Evolutionary conservation across 1,140 invertebrate species (phyloP).

Genomic region (Geopemphigus sp.): DNA sequence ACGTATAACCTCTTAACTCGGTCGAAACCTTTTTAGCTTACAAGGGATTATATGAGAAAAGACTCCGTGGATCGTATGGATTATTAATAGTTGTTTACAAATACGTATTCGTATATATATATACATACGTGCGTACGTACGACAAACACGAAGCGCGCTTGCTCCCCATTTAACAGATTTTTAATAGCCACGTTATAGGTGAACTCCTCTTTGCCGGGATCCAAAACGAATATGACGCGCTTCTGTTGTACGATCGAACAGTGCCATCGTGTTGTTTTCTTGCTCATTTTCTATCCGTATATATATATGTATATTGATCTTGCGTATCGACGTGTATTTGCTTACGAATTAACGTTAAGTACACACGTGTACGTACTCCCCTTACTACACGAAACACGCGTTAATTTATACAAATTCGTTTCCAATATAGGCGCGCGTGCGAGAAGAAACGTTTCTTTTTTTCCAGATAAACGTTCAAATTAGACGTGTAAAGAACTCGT

Average conservation of each 20-base stretch:
- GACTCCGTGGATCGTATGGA: background rate
- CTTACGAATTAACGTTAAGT: too few species aligned
- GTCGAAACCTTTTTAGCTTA: constrained; percentile 31
- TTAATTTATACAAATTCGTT: background rate
- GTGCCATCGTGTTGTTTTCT: too few species aligned
- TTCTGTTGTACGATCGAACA: too few species aligned
- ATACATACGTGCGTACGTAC: too few species aligned
- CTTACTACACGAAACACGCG: background rate
- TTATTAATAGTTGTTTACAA: constrained; percentile 42
- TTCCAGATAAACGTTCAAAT: too few species aligned
- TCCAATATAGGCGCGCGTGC: background rate
- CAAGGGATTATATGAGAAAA: constrained; percentile 5
- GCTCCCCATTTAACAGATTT: constrained; percentile 27
- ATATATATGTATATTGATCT: too few species aligned
- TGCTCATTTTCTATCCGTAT: too few species aligned
- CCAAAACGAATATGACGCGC: background rate
- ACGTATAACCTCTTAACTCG: background rate
- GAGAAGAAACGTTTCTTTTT: background rate
- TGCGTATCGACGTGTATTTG: too few species aligned
- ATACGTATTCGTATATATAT: background rate
- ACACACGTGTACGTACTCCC: background rate
- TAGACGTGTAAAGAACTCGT: too few species aligned
- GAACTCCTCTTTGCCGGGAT: too few species aligned
- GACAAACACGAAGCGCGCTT: background rate
- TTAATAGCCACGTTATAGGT: constrained; percentile 12